These are phyloP conservation scores for Lasioglossum baleicum DNA, from an alignment of 1,140 invertebrate species.

Conservation along the genomic window DNA sequence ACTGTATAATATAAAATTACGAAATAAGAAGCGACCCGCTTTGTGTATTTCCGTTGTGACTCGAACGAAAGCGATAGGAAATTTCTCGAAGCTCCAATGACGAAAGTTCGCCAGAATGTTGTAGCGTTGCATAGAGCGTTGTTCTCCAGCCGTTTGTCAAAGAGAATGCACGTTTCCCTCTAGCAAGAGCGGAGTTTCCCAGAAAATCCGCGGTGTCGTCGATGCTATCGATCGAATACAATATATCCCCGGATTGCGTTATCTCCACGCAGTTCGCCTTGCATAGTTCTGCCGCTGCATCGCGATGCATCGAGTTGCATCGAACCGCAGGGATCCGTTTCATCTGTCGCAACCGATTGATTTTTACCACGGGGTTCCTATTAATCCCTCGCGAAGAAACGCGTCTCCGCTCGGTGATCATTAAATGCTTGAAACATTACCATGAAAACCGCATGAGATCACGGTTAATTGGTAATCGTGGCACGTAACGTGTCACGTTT, in stretches of 20 bases:
- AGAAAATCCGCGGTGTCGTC: background rate
- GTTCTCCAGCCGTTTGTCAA: background rate
- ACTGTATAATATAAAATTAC: no score
- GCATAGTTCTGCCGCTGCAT: background rate
- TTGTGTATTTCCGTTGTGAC: no score
- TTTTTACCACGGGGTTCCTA: background rate
- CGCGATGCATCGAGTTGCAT: no score
- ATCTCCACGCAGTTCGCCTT: background rate
- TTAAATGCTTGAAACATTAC: background rate
- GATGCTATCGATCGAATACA: constrained; percentile 20
- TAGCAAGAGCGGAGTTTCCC: background rate
- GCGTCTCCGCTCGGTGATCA: background rate
- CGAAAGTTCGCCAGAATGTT: background rate
- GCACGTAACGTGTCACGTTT: constrained; percentile 48
- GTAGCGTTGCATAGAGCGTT: background rate
- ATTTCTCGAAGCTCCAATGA: background rate
- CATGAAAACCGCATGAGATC: constrained; percentile 42
- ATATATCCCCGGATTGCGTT: background rate
- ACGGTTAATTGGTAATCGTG: constrained; percentile 28
- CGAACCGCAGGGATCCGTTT: background rate
- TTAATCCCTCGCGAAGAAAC: background rate
- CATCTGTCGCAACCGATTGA: background rate
- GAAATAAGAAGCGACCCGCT: no score
- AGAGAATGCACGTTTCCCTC: background rate
- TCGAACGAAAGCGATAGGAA: background rate